Evolutionary conservation across 2,797 vertebrate species (phyloP).

Genomic region (Poecile montanus): DNA sequence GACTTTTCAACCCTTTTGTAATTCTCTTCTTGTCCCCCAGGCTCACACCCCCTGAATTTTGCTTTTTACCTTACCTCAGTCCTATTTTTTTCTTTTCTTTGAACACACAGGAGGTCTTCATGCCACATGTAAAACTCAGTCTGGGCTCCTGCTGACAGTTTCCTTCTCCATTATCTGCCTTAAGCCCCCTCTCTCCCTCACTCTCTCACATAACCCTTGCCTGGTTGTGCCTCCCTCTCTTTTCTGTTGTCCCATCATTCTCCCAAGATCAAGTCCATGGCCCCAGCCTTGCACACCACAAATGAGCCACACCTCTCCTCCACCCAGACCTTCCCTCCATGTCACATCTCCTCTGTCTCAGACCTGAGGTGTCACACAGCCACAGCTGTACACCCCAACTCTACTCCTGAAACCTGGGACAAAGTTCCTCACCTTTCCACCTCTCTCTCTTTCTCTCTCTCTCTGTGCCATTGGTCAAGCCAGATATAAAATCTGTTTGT

Average conservation of each 20-base stretch:
- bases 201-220: fast-evolving
- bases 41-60: neutral
- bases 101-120: neutral
- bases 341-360: neutral
- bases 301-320: neutral
- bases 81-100: neutral
- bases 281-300: fast-evolving
- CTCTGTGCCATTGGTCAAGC: neutral
- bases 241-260: neutral
- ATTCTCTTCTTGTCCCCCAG: neutral
- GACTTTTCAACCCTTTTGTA: neutral
- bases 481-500: neutral
- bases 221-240: neutral
- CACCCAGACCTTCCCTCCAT: neutral
- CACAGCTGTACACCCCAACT: fast-evolving
- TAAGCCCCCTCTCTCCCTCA: neutral
- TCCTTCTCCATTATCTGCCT: neutral
- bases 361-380: neutral
- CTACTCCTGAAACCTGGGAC: neutral
- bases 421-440: neutral
- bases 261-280: neutral
- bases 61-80: neutral
- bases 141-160: neutral
- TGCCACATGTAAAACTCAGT: neutral
- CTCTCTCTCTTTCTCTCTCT: neutral